Conservation (phyloP, 2,113 vertebrate genomes). For the Opisthocomus hoazin region DNA sequence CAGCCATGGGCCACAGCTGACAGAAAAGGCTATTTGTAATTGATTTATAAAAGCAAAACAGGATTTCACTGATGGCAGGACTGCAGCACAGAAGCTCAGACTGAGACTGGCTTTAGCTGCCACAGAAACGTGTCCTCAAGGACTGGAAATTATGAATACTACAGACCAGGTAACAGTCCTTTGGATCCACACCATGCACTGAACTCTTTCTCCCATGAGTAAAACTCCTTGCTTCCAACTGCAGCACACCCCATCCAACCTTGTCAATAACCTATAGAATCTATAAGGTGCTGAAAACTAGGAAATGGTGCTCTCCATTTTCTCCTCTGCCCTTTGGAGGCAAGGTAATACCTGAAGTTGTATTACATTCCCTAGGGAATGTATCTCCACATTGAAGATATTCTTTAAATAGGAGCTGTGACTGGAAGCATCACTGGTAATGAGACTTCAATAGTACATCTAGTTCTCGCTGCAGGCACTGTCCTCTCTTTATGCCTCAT, state of each 20-base stretch:
- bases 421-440: neutral
- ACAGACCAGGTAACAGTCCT: neutral
- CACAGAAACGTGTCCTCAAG: neutral
- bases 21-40: neutral
- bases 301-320: neutral
- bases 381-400: neutral
- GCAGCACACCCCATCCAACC: neutral
- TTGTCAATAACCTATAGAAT: neutral
- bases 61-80: neutral
- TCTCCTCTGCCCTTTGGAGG: neutral
- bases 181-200: neutral
- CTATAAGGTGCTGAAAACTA: neutral
- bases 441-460: neutral
- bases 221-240: neutral
- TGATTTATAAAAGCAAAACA: neutral
- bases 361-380: neutral
- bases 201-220: neutral
- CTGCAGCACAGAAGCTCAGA: neutral
- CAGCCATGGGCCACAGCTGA: neutral
- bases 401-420: neutral
- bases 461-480: neutral
- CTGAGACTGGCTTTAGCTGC: neutral
- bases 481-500: neutral
- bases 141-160: neutral
- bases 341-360: neutral